These are phyloP conservation scores for Haliclystus octoradiatus DNA, from an alignment of 30 jellyfish, hydroid and myxozoan genomes.

Conservation along the genomic window DNA sequence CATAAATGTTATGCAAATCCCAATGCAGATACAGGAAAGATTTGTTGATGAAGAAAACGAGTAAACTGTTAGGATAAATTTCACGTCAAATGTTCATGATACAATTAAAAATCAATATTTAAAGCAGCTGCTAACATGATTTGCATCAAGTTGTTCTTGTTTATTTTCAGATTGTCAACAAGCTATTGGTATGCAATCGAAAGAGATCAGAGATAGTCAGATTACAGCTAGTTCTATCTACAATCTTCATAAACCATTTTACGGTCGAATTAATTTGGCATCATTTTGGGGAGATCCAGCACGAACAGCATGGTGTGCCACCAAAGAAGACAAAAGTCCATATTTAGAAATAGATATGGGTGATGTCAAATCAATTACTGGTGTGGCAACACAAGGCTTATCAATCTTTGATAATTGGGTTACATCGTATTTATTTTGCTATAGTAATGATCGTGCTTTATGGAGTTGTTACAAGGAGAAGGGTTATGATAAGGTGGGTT, in stretches of 20 bases:
- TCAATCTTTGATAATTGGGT: conserved; percentile 97
- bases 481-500: conserved; percentile 71
- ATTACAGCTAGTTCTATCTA: conserved; percentile 89
- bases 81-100: no score
- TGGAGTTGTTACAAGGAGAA: conserved; percentile 87
- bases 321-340: conserved; percentile 80
- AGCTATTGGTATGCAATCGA: conserved; percentile 94
- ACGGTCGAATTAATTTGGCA: conserved; percentile 87
- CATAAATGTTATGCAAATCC: no score
- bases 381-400: conserved; percentile 98
- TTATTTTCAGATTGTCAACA: conserved; percentile 65
- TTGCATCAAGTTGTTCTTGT: no score
- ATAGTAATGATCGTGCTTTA: conserved; percentile 60
- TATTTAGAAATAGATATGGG: conserved; percentile 76
- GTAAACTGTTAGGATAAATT: no score
- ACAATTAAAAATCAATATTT: no score
- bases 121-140: no score
- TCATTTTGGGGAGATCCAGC: conserved; percentile 98
- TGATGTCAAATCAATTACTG: conserved; percentile 80
- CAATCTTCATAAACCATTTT: conserved; percentile 86
- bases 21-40: no score
- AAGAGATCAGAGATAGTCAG: conserved; percentile 61
- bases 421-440: conserved; percentile 81
- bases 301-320: conserved; percentile 98
- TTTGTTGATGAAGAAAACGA: no score